Conservation (phyloP, 2,888 invertebrate genomes). For the Machimus atricapillus region DNA sequence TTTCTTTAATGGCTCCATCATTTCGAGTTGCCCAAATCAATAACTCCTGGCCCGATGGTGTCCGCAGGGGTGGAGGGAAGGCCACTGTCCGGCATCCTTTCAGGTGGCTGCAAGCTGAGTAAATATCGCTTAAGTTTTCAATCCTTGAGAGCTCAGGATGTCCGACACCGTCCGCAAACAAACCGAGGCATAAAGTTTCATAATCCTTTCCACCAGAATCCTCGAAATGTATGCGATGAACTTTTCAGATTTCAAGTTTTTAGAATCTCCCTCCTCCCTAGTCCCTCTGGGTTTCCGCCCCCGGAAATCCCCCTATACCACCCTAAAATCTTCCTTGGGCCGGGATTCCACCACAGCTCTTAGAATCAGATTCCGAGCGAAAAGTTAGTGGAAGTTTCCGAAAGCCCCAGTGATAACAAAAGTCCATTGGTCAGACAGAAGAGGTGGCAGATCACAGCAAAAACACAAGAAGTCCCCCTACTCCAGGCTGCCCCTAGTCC, state of each 20-base stretch:
- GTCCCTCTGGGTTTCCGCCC: background rate
- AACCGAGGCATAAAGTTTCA: conserved; percentile 20
- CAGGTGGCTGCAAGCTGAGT: background rate
- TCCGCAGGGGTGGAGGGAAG: no score
- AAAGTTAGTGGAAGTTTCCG: conserved; percentile 19
- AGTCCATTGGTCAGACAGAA: conserved; percentile 12
- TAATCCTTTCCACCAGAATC: conserved; percentile 15
- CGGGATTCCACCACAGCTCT: background rate
- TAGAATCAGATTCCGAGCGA: conserved; percentile 21
- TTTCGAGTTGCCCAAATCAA: conserved; percentile 6
- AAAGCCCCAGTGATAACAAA: conserved; percentile 27
- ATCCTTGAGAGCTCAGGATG: conserved; percentile 13
- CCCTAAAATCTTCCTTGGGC: background rate
- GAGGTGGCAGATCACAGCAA: conserved; percentile 7
- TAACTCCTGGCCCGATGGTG: background rate
- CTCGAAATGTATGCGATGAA: conserved; percentile 25
- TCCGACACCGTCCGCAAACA: conserved; percentile 27
- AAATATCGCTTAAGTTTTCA: conserved; percentile 26
- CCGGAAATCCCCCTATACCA: background rate
- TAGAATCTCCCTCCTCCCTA: background rate
- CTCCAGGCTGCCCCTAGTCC: background rate
- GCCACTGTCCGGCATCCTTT: background rate
- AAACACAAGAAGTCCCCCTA: background rate
- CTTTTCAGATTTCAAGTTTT: conserved; percentile 30
- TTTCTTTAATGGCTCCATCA: conserved; percentile 23